phyloP scores from a whole-genome alignment of 2,888 invertebrate genomes.

The Lithophane semibrunnea region DNA sequence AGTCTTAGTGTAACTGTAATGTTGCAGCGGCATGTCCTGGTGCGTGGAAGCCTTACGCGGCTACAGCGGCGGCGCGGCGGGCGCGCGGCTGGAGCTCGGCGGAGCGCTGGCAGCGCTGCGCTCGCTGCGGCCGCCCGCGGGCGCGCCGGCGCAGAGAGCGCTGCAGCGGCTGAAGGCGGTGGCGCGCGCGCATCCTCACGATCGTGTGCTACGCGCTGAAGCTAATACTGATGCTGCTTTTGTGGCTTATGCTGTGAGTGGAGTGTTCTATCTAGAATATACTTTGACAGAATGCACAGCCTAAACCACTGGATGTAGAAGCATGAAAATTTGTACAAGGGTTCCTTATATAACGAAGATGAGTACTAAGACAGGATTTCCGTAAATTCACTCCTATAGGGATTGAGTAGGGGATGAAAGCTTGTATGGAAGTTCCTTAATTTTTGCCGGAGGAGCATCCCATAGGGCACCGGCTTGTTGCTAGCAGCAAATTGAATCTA shows the following conservation, averaged over 20 bases:
- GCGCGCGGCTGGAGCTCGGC: constrained; percentile 95
- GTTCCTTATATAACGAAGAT: no score
- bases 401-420: no score
- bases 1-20: not conserved
- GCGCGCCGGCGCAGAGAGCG: constrained; percentile 73
- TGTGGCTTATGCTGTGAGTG: constrained; percentile 84
- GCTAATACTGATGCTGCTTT: constrained; percentile 88
- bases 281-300: no score
- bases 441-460: no score
- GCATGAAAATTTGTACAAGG: no score
- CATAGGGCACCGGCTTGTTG: no score
- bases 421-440: no score
- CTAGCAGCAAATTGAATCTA: not conserved
- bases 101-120: constrained; percentile 95
- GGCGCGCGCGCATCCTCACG: constrained; percentile 84
- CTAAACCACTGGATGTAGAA: no score
- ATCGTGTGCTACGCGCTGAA: constrained; percentile 84
- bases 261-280: not conserved
- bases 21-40: constrained; percentile 91
- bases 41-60: constrained; percentile 98
- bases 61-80: constrained; percentile 95
- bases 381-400: no score
- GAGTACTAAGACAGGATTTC: no score
- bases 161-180: constrained; percentile 85
- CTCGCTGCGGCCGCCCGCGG: constrained; percentile 81